Evolutionary conservation across 2,888 invertebrate genomes (phyloP).

Genomic region (Eugnorisma glareosa): DNA sequence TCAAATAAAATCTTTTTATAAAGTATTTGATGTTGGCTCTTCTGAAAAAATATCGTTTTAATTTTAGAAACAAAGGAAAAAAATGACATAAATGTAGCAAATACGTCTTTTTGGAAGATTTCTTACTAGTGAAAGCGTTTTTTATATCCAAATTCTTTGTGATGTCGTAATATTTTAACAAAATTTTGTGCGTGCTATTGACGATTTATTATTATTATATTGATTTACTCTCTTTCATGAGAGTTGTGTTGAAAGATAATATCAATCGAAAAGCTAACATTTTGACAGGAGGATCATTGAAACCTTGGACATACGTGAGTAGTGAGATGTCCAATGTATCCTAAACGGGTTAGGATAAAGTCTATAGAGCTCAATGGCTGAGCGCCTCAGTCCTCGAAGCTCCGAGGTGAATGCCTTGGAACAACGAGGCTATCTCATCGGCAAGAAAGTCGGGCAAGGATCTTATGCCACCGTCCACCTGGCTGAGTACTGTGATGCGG

Average conservation of each 20-base stretch:
- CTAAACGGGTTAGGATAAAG: conserved; percentile 90
- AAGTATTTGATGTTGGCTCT: conserved; percentile 71
- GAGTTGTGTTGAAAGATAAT: conserved; percentile 83
- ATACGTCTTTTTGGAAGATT: conserved; percentile 89
- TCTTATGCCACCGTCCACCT: conserved; percentile 97
- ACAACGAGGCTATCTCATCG: conserved; percentile 95
- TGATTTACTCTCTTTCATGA: conserved; percentile 85
- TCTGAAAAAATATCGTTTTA: conserved; percentile 79
- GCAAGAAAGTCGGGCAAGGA: conserved; percentile 97
- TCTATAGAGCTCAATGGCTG: conserved; percentile 92
- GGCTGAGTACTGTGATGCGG: conserved; percentile 94
- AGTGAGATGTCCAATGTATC: conserved; percentile 91
- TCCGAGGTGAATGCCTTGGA: conserved; percentile 96
- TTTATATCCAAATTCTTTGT: conserved; percentile 91
- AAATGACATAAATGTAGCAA: conserved; percentile 87
- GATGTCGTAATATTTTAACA: conserved; percentile 89
- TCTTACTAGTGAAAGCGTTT: conserved; percentile 88
- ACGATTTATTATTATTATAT: conserved; percentile 76
- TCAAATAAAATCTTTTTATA: conserved; percentile 59
- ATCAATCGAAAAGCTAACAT: conserved; percentile 79
- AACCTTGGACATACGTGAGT: conserved; percentile 86
- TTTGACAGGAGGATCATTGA: conserved; percentile 85
- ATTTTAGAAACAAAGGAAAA: conserved; percentile 89
- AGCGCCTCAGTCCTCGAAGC: conserved; percentile 94
- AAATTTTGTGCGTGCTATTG: conserved; percentile 88